A percentile compares a stretch with the other conserved stretches of the same genome.
phyloP scores from a whole-genome alignment of 2,113 vertebrate species.

The Otolemur garnettii region DNA sequence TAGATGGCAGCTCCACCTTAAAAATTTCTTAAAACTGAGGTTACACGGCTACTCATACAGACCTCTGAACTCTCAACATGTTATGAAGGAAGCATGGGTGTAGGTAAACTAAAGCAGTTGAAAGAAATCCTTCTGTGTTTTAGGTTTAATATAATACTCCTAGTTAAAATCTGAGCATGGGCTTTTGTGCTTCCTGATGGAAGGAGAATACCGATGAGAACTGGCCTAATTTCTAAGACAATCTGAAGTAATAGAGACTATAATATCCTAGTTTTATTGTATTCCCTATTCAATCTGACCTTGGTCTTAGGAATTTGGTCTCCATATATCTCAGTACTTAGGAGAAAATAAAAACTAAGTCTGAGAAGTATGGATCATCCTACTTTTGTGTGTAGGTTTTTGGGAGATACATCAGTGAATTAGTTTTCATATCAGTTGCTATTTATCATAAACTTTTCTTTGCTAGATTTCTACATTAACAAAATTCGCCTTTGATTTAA shows the following conservation, averaged over 20 bases:
- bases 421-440: slow-evolving; percentile 1
- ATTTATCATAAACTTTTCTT: slow-evolving; percentile 21
- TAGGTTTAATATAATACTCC: slow-evolving; percentile 40
- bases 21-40: not conserved
- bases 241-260: not conserved
- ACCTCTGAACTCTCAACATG: slow-evolving; percentile 3
- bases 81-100: slow-evolving; percentile 9
- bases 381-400: not conserved
- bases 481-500: slow-evolving; percentile 16
- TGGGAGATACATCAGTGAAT: slow-evolving; percentile 5
- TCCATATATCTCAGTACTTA: slow-evolving; percentile 26
- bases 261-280: not conserved
- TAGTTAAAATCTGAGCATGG: not conserved
- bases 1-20: not conserved
- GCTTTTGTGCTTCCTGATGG: slow-evolving; percentile 24
- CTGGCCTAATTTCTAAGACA: slow-evolving; percentile 12
- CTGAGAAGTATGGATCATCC: not conserved
- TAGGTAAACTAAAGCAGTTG: not conserved
- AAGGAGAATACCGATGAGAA: slow-evolving; percentile 25
- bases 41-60: not conserved
- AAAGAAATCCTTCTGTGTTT: slow-evolving; percentile 45
- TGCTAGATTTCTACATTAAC: slow-evolving; percentile 26
- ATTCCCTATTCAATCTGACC: slow-evolving; percentile 15
- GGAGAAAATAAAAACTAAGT: slow-evolving; percentile 10
- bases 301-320: slow-evolving; percentile 25